Conservation (phyloP, 2,113 vertebrate species). For the Eublepharis macularius region DNA sequence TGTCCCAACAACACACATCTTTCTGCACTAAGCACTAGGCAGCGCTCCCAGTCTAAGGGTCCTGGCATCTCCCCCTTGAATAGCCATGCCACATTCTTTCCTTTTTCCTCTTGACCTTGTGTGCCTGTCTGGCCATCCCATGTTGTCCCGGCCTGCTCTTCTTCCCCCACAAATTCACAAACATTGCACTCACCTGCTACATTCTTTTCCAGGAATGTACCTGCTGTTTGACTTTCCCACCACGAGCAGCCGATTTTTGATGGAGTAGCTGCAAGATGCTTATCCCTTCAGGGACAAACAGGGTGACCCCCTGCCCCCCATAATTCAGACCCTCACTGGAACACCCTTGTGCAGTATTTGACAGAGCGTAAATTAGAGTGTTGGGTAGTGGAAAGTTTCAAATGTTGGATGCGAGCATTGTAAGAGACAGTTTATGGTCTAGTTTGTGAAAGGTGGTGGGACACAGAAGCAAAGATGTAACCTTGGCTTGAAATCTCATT, state of each 20-base stretch:
- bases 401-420: no score
- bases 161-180: background rate
- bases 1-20: background rate
- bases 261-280: background rate
- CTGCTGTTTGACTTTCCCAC: constrained; percentile 13
- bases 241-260: background rate
- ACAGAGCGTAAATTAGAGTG: background rate
- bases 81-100: background rate
- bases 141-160: background rate
- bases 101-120: background rate
- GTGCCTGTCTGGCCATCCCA: background rate
- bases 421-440: background rate
- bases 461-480: no score
- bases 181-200: constrained; percentile 7
- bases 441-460: background rate
- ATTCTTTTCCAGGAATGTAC: constrained; percentile 7
- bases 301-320: background rate
- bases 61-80: background rate
- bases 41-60: background rate
- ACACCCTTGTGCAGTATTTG: background rate
- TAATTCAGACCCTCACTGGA: background rate
- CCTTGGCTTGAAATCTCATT: no score
- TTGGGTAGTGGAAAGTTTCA: background rate
- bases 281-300: background rate
- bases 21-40: background rate